Base-by-base conservation (phyloP, 2,888 invertebrate genomes). In the Ligdia adustata region DNA sequence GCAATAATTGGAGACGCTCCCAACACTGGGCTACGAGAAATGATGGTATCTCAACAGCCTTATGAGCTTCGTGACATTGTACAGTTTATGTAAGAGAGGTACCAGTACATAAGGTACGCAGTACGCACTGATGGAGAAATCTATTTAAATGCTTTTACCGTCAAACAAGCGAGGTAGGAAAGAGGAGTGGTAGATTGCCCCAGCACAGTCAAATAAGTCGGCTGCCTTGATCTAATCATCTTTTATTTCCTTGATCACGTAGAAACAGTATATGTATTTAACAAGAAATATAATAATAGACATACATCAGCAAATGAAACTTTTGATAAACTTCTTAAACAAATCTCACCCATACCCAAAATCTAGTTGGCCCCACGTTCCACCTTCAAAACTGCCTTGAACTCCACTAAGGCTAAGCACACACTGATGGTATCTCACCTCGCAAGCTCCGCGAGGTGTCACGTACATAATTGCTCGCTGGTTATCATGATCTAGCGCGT, bases 401-500 rank as follows among this genome's bases (percentile, higher is more conserved):
- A 11, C 7, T 28, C 20, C 33, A 40, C 13, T n/a, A n/a, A n/a
- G 51, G 61, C 54, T 42, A 48, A 26, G 52, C 46, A 47, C 56
- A 60, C 64, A 60, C 61, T 47, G 78, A 82, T 82, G 66, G 40
- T 60, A 81, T 78, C 79, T 47, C 46, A 29, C 28, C 26, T 31
- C 38, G 42, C 47, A 41, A 55, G 54, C 52, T 60, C 50, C 57
- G 64, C 62, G 59, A 84, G 83, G 85, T 83, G 87, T 81, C 88
- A 89, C 89, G 89, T 88, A 87, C 87, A 79, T 89, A 88, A 88
- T 88, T 87, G 88, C 77, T 55, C 37, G 46, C 22, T 18, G 43
- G 28, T 62, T 82, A 87, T 87, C 86, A n/a, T 61, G 85, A 85
- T 87, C 61, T 64, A 58, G 61, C 56, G 69, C 66, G 68, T 70